Evolutionary conservation across 2,888 invertebrate genomes (phyloP), one percentile per base, ranked within the genome.

Genomic region (Rhingia rostrata): DNA sequence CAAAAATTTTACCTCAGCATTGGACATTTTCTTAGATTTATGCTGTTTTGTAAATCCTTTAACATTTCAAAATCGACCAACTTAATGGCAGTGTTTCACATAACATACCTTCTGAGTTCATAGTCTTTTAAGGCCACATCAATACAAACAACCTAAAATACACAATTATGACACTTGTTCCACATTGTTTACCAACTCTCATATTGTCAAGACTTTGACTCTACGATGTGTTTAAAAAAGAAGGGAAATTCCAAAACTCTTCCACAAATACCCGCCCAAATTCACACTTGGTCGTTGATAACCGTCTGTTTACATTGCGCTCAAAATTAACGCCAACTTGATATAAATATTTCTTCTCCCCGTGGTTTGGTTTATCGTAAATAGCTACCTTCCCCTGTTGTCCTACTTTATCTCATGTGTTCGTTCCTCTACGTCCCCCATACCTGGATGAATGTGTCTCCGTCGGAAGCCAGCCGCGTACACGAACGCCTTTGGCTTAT

Each of bases 321-420:
- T 61, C 35, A 64, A 22, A 63, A 70, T 66, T 53, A 82, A 78
- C 82, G 66, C 78, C 72, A 66, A 78, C 78, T 82, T 82, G 82
- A 78, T 70, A 82, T 82, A 82, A 82, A 82, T 77, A 82, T 82
- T 82, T 67, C 54, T 60, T 58, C 67, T 78, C 41, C 41, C 47
- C 60, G 53, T 61, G 66, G 49, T 77, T 77, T 82, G 64, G 77
- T 82, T 66, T 78, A 66, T 61, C 47, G 61, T 77, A 70, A 64
- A 77, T 72, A 77, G 64, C 45, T 49, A 14, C 7, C 47, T 56
- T 56, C 67, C 64, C 39, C 51, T 35, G 39, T 47, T 58, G 77
- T 60, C 53, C 77, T 64, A 77, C 60, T 61, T 82, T 61, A 63
- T 49, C 45, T 14, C 7, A 22, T 32, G 35, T 56, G 30, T 43